Percentiles rank a stretch among this genome's conserved stretches.
phyloP scores from a whole-genome alignment of 2,113 vertebrate species.

The Lynx canadensis region DNA sequence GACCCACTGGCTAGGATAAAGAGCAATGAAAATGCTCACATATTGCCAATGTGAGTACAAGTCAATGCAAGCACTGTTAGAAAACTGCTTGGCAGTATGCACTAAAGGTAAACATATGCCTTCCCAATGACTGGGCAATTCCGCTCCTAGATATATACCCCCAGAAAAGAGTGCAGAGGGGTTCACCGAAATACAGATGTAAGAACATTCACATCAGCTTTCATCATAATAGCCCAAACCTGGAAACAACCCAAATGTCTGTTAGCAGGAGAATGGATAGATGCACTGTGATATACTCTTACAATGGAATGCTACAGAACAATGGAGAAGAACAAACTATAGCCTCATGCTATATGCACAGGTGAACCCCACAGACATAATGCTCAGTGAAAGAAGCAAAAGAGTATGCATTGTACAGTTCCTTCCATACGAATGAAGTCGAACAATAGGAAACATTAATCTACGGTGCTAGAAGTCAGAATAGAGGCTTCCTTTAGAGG shows the following conservation, averaged over 20 bases:
- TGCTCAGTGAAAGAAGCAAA: not conserved
- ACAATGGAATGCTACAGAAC: not conserved
- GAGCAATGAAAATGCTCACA: not conserved
- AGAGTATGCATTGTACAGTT: not conserved
- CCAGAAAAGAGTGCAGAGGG: not conserved
- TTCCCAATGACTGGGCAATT: not conserved
- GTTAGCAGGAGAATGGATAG: not conserved
- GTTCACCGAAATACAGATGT: not conserved
- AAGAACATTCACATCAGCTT: not conserved
- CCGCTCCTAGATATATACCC: not conserved
- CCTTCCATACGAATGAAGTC: not conserved
- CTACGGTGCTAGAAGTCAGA: not conserved
- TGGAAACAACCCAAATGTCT: not conserved
- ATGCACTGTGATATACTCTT: not conserved
- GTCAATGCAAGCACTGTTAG: not conserved
- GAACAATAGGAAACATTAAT: not conserved
- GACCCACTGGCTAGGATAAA: not conserved
- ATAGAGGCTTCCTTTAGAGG: not conserved
- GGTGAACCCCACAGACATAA: not conserved
- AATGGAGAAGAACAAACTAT: not conserved
- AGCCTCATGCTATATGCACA: not conserved
- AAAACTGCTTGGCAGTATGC: not conserved
- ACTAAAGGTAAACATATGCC: not conserved
- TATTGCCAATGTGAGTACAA: not conserved
- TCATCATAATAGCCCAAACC: not conserved